Base-by-base conservation (phyloP, 64 coral and sea anemone genomes). In the Orbicella faveolata region DNA sequence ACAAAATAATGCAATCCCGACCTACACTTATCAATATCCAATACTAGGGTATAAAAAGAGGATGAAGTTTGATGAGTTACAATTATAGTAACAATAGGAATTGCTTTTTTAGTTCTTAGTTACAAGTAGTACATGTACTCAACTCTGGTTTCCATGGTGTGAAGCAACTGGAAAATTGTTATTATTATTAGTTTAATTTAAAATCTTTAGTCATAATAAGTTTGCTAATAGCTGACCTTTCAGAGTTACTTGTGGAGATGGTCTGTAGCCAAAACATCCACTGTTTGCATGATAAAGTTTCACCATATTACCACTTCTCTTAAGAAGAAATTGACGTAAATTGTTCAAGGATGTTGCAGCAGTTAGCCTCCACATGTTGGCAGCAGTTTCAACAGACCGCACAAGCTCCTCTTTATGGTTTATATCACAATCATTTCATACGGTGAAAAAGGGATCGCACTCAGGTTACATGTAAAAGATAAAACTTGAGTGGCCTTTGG, bases 251-350 rank as follows among this genome's bases (percentile, higher is more conserved):
- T 78, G 75, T 39, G 74, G 44, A 15, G 75, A 30, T 1, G 90
- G 90, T 51, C 83, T 75, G 30, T 79, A 92, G 35, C 90, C 90
- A 87, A 86, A 92, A 75, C 90, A 92, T 0, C 90, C 90, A 37
- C 41, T 62, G 14, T 77, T 52, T 63, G 90, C 81, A 51, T 92
- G 90, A 44, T 92, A 92, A 17, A 85, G 63, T 85, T 23, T 21
- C 2, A 85, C 65, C 11, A 9, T 48, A 73, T 73, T 85, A 52
- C 23, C 36, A 20, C 44, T 83, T 18, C 81, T 48, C 64, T 35
- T 69, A 51, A 67, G 61, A 13, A 72, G 17, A 52, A 52, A 23
- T 52, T 73, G 64, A 5, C 9, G 64, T 30, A 85, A 68, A 48
- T 68, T 72, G 23, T 41, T 85, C 23, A 85, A 21, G 14, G 82